Evolutionary conservation across 2,113 vertebrate species (phyloP), one percentile per base, ranked within the genome.

Genomic region (Astatotilapia flaviijosephi): DNA sequence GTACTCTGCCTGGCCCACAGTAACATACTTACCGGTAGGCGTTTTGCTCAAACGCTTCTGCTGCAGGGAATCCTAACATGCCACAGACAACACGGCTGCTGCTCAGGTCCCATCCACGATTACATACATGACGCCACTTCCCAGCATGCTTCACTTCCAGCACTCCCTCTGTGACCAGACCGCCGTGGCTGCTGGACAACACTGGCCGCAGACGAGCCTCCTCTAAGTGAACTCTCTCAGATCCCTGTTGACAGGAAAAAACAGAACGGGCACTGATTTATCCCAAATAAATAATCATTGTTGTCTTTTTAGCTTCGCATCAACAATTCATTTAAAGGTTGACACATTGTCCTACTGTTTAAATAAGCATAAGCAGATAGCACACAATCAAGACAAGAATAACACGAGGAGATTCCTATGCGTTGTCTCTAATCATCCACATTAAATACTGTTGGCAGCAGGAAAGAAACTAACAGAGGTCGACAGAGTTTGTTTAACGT

Each of bases 91-190:
- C 98, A 0, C 95, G 96, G 90, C 97, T 98, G 97, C 97, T 97
- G 94, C 97, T 98, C 84, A 96, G 91, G 86, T 96, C 97, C 98
- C 98, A 99, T 86, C 90, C 94, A 0, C 93, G 95, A 35, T 96
- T 96, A 2, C 99, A 99, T 93, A 99, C 97, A 17, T 98, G 98
- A 90, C 97, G 97, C 99, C 99, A 99, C 87, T 75, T 97, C 54
- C 98, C 98, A 3, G 97, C 96, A 28, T 97, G 96, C 92, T 96
- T 98, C 92, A 99, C 97, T 86, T 99, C 98, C 91, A 99, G 96
- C 0, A 98, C 97, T 4, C 99, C 99, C 85, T 99, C 99, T 0
- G 81, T 97, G 94, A 99, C 95, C 0, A 98, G 96, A 83, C 93
- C 86, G 9, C 91, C 95, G 11, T 93, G 96, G 93, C 96, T 95